A percentile compares a stretch with the other conserved stretches of the same genome.
Conservation (phyloP, 2,113 vertebrate species). For the Alosa alosa region DNA sequence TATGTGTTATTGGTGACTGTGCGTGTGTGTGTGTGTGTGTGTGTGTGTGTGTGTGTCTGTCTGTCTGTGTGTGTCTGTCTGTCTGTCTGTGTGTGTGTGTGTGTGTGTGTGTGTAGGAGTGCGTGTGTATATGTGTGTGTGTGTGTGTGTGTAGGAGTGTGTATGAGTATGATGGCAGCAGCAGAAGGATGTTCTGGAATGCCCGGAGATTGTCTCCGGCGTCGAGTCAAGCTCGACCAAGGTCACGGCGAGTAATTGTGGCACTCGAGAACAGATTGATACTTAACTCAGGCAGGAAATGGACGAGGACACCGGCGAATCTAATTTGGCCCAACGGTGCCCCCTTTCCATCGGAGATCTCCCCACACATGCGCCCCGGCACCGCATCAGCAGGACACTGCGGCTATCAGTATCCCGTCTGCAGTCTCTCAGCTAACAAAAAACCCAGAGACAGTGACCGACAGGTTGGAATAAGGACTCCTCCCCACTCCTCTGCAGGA, state of each 20-base stretch:
- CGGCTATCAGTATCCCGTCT: background rate
- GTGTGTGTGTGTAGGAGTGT: too few species aligned
- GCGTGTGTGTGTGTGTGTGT: too few species aligned
- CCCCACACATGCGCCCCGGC: background rate
- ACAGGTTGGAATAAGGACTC: background rate
- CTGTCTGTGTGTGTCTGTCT: background rate
- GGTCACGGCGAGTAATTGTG: slow-evolving; percentile 18
- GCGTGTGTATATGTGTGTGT: too few species aligned
- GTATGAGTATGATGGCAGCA: background rate
- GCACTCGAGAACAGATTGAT: background rate
- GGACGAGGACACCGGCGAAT: background rate
- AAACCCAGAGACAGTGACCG: background rate
- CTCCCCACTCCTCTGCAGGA: background rate
- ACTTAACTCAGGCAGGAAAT: slow-evolving; percentile 8
- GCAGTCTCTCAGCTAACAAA: background rate
- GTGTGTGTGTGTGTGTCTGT: too few species aligned
- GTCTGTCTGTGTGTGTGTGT: background rate
- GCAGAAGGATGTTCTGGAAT: background rate
- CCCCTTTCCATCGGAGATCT: background rate
- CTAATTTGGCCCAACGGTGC: background rate
- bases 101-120: background rate
- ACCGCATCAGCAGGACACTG: background rate
- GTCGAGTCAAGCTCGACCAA: background rate
- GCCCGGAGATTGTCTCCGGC: background rate
- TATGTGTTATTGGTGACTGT: too few species aligned